Evolutionary conservation across 2,888 invertebrate species (phyloP).

Genomic region (Galerucella pusilla): DNA sequence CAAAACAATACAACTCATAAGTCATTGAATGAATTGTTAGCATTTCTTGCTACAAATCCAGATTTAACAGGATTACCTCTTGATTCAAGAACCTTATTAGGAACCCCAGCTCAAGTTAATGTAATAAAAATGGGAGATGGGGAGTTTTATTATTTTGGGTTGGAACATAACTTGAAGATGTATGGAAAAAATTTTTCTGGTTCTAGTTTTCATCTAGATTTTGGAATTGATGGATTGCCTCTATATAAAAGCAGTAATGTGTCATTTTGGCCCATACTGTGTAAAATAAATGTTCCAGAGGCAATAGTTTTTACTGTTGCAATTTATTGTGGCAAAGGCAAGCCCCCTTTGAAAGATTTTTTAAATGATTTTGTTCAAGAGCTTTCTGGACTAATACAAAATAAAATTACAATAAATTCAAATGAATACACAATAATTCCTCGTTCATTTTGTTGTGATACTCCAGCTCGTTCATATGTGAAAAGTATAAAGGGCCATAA

Average conservation of each 20-base stretch:
- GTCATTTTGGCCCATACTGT: background rate
- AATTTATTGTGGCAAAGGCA: background rate
- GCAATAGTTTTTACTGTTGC: slow-evolving; percentile 2
- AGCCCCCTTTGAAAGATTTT: slow-evolving; percentile 2
- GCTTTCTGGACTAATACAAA: slow-evolving; percentile 1
- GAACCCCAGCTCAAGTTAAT: slow-evolving; percentile 1
- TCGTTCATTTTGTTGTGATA: slow-evolving; percentile 4
- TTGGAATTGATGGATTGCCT: background rate
- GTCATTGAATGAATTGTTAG: background rate
- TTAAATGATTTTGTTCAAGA: slow-evolving; percentile 1
- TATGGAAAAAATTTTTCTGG: background rate
- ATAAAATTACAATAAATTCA: background rate
- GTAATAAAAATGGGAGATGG: slow-evolving; percentile 1
- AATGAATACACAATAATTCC: slow-evolving; percentile 4
- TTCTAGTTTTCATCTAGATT: background rate
- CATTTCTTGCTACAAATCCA: background rate
- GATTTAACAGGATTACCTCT: slow-evolving; percentile 2
- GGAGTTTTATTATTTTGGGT: background rate
- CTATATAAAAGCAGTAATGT: slow-evolving; percentile 2
- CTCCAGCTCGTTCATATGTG: slow-evolving; percentile 2
- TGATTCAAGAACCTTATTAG: slow-evolving; percentile 4
- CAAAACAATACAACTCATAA: slow-evolving; percentile 4
- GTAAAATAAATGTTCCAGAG: slow-evolving; percentile 4
- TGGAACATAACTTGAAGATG: background rate
- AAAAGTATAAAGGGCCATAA: slow-evolving; percentile 1